Percentiles rank a stretch among this genome's conserved stretches.
Evolutionary conservation across 2,113 vertebrate genomes (phyloP).

Genomic region (Planiliza haematocheilus): DNA sequence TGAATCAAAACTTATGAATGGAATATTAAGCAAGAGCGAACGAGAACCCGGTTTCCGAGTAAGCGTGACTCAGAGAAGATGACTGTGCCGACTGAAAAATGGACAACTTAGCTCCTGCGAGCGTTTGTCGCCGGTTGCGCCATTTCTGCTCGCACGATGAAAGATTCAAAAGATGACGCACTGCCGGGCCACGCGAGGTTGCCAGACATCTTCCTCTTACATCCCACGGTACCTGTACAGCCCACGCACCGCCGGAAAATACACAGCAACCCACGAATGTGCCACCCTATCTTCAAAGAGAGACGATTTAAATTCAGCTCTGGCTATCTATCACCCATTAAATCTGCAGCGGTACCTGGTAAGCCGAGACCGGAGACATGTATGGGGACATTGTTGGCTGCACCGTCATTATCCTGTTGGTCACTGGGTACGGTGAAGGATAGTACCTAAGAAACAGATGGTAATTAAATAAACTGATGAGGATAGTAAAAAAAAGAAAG

Average conservation of each 20-base stretch:
- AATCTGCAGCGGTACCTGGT: slow-evolving; percentile 86
- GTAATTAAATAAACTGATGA: slow-evolving; percentile 3
- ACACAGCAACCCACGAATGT: slow-evolving; percentile 9
- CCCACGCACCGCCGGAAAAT: slow-evolving; percentile 37
- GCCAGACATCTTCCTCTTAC: too few relatives aligned
- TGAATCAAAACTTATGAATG: not conserved
- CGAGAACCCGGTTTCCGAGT: not conserved
- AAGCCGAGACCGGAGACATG: slow-evolving; percentile 95
- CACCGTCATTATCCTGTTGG: slow-evolving; percentile 94
- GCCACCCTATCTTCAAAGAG: slow-evolving; percentile 1
- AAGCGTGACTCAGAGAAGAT: slow-evolving; percentile 27
- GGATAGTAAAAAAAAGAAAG: not conserved
- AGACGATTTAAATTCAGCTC: slow-evolving; percentile 7
- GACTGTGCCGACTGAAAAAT: slow-evolving; percentile 16
- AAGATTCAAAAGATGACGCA: too few relatives aligned
- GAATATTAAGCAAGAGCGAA: slow-evolving; percentile 14
- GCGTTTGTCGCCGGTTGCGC: not conserved
- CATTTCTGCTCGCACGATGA: not conserved
- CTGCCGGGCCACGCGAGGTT: too few relatives aligned
- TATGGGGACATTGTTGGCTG: slow-evolving; percentile 94
- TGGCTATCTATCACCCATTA: not conserved
- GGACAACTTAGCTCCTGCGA: not conserved
- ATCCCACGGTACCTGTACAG: slow-evolving; percentile 23
- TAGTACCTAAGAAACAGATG: slow-evolving; percentile 87
- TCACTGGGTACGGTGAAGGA: slow-evolving; percentile 94